phyloP scores from a whole-genome alignment of 2,888 invertebrate species.

The Hoplodrina ambigua region DNA sequence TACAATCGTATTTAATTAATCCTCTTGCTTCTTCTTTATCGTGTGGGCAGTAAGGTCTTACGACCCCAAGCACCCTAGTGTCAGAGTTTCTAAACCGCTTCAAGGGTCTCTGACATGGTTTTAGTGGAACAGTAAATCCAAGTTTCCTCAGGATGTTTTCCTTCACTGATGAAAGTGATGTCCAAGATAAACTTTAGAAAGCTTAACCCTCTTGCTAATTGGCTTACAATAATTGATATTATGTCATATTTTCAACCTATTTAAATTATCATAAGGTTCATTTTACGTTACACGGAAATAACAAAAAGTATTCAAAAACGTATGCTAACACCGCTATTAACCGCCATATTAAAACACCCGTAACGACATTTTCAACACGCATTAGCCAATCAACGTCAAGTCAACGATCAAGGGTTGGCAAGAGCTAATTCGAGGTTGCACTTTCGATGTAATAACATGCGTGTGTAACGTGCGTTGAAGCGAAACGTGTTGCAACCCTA shows the following conservation, averaged over 20 bases:
- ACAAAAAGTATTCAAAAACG: not conserved
- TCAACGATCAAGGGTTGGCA: conserved; percentile 69
- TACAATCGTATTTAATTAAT: no score
- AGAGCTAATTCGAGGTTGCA: conserved; percentile 71
- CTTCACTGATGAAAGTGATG: no score
- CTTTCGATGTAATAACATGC: conserved; percentile 79
- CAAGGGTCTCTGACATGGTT: no score
- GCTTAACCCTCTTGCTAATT: no score
- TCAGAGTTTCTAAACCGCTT: no score
- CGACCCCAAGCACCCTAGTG: no score
- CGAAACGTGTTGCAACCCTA: conserved; percentile 78
- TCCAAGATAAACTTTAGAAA: no score
- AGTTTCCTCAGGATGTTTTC: no score
- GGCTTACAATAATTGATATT: not conserved
- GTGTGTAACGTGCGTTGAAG: conserved; percentile 68
- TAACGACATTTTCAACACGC: conserved; percentile 28
- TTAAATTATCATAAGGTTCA: not conserved
- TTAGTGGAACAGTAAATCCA: no score
- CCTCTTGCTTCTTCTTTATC: no score
- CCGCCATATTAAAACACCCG: conserved; percentile 25
- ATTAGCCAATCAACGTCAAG: conserved; percentile 49
- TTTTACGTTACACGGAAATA: not conserved
- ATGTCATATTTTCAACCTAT: fast-evolving
- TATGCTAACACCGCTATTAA: not conserved
- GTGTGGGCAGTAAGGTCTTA: no score